Conservation (phyloP, 2,797 vertebrate genomes). For the Aphelocoma californica region DNA sequence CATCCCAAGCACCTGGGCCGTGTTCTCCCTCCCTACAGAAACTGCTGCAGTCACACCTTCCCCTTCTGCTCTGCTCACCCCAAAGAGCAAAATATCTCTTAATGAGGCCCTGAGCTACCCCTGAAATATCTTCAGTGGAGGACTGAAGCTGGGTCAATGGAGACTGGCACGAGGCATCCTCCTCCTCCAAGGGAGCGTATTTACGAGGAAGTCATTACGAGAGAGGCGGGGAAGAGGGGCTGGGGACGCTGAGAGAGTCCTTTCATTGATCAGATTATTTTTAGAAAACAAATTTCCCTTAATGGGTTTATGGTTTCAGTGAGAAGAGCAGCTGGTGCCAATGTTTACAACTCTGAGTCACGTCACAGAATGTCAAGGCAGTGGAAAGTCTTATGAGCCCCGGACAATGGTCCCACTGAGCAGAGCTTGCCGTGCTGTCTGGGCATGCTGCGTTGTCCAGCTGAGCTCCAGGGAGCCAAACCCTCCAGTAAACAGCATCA, state of each 20-base stretch:
- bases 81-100: not conserved
- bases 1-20: not conserved
- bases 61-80: not conserved
- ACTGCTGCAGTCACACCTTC: not conserved
- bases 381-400: conserved; percentile 34
- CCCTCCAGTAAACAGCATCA: not conserved
- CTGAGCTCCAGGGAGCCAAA: not conserved
- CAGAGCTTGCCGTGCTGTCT: not conserved
- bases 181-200: not conserved
- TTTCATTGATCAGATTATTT: conserved; percentile 65
- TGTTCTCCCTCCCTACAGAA: not conserved
- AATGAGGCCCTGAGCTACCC: not conserved
- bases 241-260: conserved; percentile 38
- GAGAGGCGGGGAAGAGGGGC: not conserved
- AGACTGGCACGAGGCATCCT: not conserved
- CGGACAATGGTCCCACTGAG: conserved; percentile 48
- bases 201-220: conserved; percentile 6
- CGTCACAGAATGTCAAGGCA: conserved; percentile 11
- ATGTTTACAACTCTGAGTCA: conserved; percentile 55
- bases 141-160: not conserved
- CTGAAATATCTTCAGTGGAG: not conserved
- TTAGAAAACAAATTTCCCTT: conserved; percentile 59
- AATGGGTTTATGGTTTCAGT: conserved; percentile 55
- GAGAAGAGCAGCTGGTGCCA: conserved; percentile 50
- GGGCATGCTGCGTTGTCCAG: not conserved